Percentiles rank a stretch among this genome's conserved stretches.
Conservation (phyloP, 2,888 invertebrate species). For the Galerucella pusilla region DNA sequence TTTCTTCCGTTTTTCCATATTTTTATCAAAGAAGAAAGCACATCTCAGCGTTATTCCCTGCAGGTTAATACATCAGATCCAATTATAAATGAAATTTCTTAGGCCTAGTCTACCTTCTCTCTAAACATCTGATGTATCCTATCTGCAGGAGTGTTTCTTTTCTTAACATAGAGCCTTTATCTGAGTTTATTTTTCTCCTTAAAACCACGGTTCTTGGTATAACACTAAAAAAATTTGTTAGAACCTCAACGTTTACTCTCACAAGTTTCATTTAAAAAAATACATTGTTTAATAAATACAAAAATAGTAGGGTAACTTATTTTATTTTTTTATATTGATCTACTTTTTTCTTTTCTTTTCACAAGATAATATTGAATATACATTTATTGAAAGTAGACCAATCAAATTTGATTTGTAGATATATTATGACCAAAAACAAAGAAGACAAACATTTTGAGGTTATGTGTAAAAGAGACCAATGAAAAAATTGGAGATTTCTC, state of each 20-base stretch:
- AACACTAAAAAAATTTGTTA: slow-evolving; percentile 16
- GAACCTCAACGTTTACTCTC: slow-evolving; percentile 25
- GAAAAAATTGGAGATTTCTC: too few species aligned
- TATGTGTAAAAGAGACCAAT: too few species aligned
- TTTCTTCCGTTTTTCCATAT: slow-evolving; percentile 12
- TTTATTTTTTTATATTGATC: not conserved
- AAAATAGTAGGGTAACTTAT: not conserved
- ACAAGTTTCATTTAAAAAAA: slow-evolving; percentile 5
- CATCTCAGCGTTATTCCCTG: slow-evolving; percentile 49
- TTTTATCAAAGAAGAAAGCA: slow-evolving; percentile 34
- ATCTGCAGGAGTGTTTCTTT: slow-evolving; percentile 50
- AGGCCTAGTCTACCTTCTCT: slow-evolving; percentile 55
- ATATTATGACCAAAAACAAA: too few species aligned
- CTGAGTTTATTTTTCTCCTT: slow-evolving; percentile 35
- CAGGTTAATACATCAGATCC: slow-evolving; percentile 53
- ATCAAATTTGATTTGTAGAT: too few species aligned
- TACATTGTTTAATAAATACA: slow-evolving; percentile 7
- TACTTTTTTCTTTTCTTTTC: not conserved
- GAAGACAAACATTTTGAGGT: too few species aligned
- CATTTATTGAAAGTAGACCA: too few species aligned
- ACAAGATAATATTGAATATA: not conserved
- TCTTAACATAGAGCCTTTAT: slow-evolving; percentile 48
- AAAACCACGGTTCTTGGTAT: slow-evolving; percentile 50
- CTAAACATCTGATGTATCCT: slow-evolving; percentile 50
- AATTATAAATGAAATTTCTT: slow-evolving; percentile 48